These are phyloP conservation scores for Prolemur simus DNA, from an alignment of 2,113 vertebrate species.

Conservation along the genomic window DNA sequence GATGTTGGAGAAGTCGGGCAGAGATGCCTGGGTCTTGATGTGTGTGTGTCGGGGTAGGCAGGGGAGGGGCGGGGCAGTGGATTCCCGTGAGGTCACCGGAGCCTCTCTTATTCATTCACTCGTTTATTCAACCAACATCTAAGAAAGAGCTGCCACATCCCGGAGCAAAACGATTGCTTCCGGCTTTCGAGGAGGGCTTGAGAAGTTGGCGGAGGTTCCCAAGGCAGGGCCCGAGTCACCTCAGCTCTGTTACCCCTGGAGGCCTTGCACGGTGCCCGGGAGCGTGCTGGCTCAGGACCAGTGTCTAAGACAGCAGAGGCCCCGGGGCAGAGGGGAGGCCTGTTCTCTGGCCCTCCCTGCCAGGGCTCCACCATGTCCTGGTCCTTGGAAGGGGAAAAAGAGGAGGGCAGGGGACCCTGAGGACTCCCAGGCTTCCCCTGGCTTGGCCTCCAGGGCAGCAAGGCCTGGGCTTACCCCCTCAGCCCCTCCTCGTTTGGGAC, in stretches of 20 bases:
- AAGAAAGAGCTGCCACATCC: neutral
- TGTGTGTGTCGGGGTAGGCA: too few relatives aligned
- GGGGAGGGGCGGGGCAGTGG: neutral
- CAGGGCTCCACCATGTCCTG: neutral
- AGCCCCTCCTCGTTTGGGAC: neutral
- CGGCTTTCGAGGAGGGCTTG: neutral
- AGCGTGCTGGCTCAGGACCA: neutral
- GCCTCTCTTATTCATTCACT: neutral
- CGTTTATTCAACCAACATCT: neutral
- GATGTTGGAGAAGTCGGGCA: neutral
- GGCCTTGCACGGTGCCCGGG: fast-evolving
- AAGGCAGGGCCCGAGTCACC: neutral
- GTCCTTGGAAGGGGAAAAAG: neutral
- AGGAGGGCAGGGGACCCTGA: neutral
- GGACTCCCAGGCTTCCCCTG: neutral
- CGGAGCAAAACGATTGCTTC: neutral
- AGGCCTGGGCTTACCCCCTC: neutral
- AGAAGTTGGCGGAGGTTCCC: neutral
- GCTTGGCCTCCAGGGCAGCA: neutral
- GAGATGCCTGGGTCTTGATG: neutral
- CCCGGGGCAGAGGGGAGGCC: neutral
- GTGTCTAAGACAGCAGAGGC: neutral
- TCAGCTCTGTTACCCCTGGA: neutral
- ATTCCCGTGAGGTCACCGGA: neutral
- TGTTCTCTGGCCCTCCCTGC: neutral